Evolutionary conservation across 2,797 vertebrate species (phyloP), one percentile per base, ranked within the genome.

Genomic region (Chaetodon trifasciatus): DNA sequence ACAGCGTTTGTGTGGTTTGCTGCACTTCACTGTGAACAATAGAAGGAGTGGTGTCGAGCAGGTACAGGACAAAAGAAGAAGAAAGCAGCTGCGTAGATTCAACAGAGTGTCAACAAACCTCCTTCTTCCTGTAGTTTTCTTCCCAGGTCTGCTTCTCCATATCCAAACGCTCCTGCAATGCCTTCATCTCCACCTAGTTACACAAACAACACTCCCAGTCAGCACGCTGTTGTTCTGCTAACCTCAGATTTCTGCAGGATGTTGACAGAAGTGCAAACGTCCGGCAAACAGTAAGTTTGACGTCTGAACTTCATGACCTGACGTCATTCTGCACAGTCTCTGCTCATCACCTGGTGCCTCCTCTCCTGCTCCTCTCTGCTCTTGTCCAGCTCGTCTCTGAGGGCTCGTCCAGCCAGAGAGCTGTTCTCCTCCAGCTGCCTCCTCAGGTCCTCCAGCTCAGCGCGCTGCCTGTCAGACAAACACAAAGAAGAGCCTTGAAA

Each of bases 121-220:
- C 96, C 84, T 98, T 97, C 88, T 97, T 97, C 91, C 97, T 79
- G 17, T 97, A 97, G 91, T 90, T 96, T 57, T 96, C 97, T 55
- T 97, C 96, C 98, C 98, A 99, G 0, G 94, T 92, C 88, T 97
- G 96, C 83, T 96, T 97, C 79, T 99, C 97, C 0, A 96, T 91
- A 82, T 97, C 97, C 81, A 97, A 69, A 9, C 91, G 94, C 39
- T 99, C 97, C 77, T 94, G 97, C 71, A 98, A 80, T 0, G 95
- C 88, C 86, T 97, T 96, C 85, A 97, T 83, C 90, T 99, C 97
- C 84, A 92, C 79, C 98, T 99, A 85, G 6, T 49, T 1, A 72
- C 49, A 79, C 65, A 82, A 69, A 67, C 23, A 21, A 55, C 39
- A 57, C 28, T 32, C 47, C 53, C 12, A 11, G 0, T 82, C 57